A percentile compares a stretch with the other conserved stretches of the same genome.
Conservation (phyloP, 2,888 invertebrate species). For the Spisula subtruncata region DNA sequence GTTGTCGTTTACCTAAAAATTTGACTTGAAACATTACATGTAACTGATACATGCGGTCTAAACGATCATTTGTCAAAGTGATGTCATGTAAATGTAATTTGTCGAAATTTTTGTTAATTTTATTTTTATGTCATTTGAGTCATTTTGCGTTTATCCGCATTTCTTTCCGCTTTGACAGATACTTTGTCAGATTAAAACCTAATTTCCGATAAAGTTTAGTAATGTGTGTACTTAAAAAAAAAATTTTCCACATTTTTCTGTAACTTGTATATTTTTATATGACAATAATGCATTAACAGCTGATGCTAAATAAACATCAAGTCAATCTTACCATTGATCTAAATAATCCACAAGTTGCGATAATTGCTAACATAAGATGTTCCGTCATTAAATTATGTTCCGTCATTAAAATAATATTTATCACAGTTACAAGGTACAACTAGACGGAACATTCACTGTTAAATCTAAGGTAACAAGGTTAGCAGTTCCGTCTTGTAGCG, state of each 20-base stretch:
- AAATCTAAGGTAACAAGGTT: neutral
- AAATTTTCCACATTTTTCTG: neutral
- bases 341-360: slow-evolving; percentile 6
- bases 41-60: neutral
- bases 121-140: neutral
- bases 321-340: neutral
- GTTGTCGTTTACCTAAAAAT: neutral
- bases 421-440: neutral
- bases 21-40: neutral
- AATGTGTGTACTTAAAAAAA: neutral
- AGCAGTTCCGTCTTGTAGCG: slow-evolving; percentile 26
- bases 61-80: slow-evolving; percentile 7
- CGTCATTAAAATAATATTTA: neutral
- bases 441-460: neutral
- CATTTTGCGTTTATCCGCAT: neutral
- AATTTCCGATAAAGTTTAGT: neutral
- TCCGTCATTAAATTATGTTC: neutral
- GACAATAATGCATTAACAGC: neutral
- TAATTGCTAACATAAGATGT: neutral
- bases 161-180: neutral
- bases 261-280: too few species aligned
- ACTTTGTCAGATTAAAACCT: neutral
- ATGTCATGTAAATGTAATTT: slow-evolving; percentile 7
- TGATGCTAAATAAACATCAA: neutral
- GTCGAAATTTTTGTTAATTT: neutral